Percentiles rank a stretch among this genome's conserved stretches.
These are phyloP conservation scores for Platalea minor DNA, from an alignment of 2,797 vertebrate genomes.

Conservation along the genomic window DNA sequence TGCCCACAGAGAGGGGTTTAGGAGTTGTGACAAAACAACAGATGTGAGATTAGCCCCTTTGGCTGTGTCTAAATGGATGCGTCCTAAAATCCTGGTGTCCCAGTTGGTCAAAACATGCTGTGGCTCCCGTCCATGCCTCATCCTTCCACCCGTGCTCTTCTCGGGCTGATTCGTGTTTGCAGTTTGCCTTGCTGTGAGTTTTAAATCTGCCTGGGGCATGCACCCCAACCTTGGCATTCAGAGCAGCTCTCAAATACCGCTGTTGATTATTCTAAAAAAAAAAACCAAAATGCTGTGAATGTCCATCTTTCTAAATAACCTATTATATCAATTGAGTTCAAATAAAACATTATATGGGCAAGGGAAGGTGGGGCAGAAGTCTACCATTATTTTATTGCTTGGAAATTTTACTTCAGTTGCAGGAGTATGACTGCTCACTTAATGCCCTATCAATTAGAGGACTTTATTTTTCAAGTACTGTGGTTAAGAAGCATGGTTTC, in stretches of 20 bases:
- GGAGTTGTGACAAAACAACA: conserved; percentile 59
- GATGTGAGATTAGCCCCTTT: conserved; percentile 57
- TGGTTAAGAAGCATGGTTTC: background rate
- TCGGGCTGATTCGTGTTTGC: background rate
- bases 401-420: background rate
- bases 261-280: background rate
- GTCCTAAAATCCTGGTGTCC: conserved; percentile 6
- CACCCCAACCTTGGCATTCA: background rate
- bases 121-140: background rate
- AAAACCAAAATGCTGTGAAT: background rate
- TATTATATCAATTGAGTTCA: background rate
- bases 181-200: background rate
- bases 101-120: conserved; percentile 13
- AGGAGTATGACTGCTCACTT: background rate
- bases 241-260: background rate
- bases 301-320: background rate
- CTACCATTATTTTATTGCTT: background rate
- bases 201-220: background rate
- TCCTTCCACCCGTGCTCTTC: background rate
- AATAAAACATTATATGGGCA: background rate
- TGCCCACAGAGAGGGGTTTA: conserved; percentile 43
- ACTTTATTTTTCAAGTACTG: background rate
- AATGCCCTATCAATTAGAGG: background rate
- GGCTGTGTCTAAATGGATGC: conserved; percentile 15
- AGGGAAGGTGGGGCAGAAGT: background rate